Base-by-base conservation (phyloP, 2,113 vertebrate genomes). In the Jaculus jaculus region DNA sequence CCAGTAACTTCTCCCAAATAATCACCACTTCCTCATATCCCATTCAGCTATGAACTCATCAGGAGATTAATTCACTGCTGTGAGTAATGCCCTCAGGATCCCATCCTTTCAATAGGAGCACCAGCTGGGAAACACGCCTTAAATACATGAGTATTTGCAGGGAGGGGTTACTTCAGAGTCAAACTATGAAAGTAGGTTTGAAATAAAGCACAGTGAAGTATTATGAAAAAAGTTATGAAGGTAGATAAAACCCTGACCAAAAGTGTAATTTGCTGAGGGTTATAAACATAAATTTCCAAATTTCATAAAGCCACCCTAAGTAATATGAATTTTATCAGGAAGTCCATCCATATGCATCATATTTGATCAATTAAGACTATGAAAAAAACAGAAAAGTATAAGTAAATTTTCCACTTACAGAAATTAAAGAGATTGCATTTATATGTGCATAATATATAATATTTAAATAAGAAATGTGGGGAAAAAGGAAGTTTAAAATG, bases 261-360 rank as follows among this genome's bases (percentile, higher is more conserved):
- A 80, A 42, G 16, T 79, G 0, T 65, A 58, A 61, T 58, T 83
- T 88, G 20, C 54, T 65, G 24, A 93, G 37, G 6, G 16, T 73
- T 39, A 54, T 24, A 82, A 81, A 75, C 34, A 84, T 69, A 79
- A 90, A 84, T 72, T 89, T 72, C 18, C 87, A 75, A 89, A 15
- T n/a, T 79, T 37, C 47, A 61, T 54, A 51, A 71, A 15, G 47
- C 34, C 18, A 81, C 7, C 39, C 68, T 71, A 11, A 68, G 18
- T 87, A 87, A 61, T 88, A 39, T 51, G 66, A 73, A 51, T 78
- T 85, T 94, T 78, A 61, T 80, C 11, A 79, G 77, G 84, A 68
- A 63, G 3, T 2, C 74, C 13, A 58, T 12, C 9, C 11, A 71
- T 1, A 94, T 63, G 61, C 63, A 79, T 23, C 5, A 26, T 32